Percentiles rank a stretch among this genome's conserved stretches.
Evolutionary conservation across 1,140 invertebrate species (phyloP).

Genomic region (Anoplolepis gracilipes): DNA sequence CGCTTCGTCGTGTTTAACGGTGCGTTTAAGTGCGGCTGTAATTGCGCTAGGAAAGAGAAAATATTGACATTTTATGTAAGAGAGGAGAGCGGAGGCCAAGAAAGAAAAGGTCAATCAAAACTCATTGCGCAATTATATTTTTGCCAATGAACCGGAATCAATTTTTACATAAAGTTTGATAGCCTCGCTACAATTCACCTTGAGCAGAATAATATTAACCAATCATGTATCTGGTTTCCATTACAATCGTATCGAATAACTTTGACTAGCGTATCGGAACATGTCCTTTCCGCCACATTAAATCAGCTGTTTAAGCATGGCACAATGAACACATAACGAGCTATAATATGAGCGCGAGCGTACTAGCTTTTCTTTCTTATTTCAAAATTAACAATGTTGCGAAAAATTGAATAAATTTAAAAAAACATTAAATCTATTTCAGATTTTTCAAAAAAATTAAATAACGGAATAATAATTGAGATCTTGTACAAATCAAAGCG

Average conservation of each 20-base stretch:
- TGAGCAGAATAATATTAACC: conserved; percentile 24
- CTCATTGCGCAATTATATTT: conserved; percentile 14
- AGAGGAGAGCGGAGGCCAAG: not conserved
- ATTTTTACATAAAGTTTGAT: conserved; percentile 4
- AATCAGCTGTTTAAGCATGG: not conserved
- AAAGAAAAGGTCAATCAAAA: not conserved
- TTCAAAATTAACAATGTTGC: not conserved
- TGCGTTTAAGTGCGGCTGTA: conserved; percentile 14
- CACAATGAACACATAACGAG: not conserved
- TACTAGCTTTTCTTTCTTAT: not conserved
- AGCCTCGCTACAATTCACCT: not conserved
- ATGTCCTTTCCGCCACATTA: not conserved
- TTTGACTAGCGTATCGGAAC: not conserved
- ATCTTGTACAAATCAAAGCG: not conserved
- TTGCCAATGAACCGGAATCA: conserved; percentile 2
- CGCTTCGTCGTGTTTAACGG: conserved; percentile 14
- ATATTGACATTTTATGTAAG: not conserved
- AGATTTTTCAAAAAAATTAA: conserved; percentile 8
- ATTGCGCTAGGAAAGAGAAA: conserved; percentile 24
- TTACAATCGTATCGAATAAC: not conserved
- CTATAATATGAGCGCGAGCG: not conserved
- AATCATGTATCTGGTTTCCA: not conserved
- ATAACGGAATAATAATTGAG: not conserved
- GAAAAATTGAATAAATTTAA: not conserved
- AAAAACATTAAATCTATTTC: not conserved